Evolutionary conservation across 2,888 invertebrate species (phyloP).

Genomic region (Drosophila paracracens): DNA sequence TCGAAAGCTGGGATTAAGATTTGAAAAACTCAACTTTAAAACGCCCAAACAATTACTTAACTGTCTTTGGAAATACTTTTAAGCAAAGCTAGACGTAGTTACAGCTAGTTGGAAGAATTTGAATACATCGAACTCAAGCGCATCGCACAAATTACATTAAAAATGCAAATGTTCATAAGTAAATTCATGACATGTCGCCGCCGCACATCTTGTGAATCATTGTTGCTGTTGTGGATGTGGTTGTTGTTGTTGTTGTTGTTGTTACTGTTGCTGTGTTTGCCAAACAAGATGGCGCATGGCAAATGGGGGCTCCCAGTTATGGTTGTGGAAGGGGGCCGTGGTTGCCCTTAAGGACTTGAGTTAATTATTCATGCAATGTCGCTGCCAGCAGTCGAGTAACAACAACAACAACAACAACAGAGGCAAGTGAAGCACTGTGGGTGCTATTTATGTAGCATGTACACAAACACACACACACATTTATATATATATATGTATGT

Average conservation of each 20-base stretch:
- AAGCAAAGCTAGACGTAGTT: neutral
- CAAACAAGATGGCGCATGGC: slow-evolving; percentile 75
- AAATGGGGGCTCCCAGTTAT: slow-evolving; percentile 41
- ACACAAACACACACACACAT: neutral
- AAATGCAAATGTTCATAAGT: slow-evolving; percentile 78
- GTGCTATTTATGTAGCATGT: slow-evolving; percentile 8
- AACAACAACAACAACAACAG: slow-evolving; percentile 36
- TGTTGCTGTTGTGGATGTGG: slow-evolving; percentile 31
- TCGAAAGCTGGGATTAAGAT: neutral
- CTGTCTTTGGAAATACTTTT: neutral
- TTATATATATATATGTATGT: neutral
- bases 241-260: slow-evolving; percentile 37
- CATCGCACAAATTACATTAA: slow-evolving; percentile 77
- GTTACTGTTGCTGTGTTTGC: slow-evolving; percentile 45
- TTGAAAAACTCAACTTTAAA: neutral
- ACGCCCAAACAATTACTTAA: neutral
- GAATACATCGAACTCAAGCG: slow-evolving; percentile 21
- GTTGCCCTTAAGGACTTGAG: slow-evolving; percentile 67
- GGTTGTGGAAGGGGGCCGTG: neutral
- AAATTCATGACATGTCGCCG: slow-evolving; percentile 78
- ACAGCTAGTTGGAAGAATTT: slow-evolving; percentile 8
- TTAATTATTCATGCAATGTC: slow-evolving; percentile 81
- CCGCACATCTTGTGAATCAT: slow-evolving; percentile 41
- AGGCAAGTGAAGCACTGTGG: slow-evolving; percentile 45
- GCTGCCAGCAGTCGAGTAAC: slow-evolving; percentile 63